Base-by-base conservation (phyloP, 2,888 invertebrate species). In the Parochlus steinenii region DNA sequence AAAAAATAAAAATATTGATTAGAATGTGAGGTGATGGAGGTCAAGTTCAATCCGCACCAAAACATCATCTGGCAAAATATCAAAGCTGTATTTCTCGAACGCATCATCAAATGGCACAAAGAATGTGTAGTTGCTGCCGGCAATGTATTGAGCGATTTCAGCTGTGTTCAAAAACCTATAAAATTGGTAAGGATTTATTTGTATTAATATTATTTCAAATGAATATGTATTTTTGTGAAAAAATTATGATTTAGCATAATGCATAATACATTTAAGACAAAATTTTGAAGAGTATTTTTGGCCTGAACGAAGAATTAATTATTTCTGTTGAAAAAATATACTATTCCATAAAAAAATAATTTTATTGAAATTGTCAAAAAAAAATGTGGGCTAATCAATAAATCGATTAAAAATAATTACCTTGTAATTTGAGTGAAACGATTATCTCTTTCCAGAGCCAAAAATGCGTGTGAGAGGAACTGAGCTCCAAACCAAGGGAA, bases 61-160 rank as follows among this genome's bases (percentile, higher is more conserved):
- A 31, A 53, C 48, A 50, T 68, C 66, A 46, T 71, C 70, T 7
- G 68, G 64, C 47, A 69, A 62, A 42, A 60, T 56, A 45, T 65
- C 66, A 40, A 68, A 58, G 8, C 71, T 70, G n/a, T 70, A 50
- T 42, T 63, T 60, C 43, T 67, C 64, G 48, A 77, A 75, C 2
- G 75, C 76, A 22, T 61, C 62, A 52, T 77, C 74, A 6, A 64
- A 69, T 6, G 76, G 77, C 31, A 75, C 76, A 51, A 77, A 73
- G 48, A 77, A 68, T 2, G 77, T 76, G 51, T 72, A 72, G 40
- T 69, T 70, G 12, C 69, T 65, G n/a, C 69, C 70, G 16, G 69
- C 66, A 30, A 71, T 64, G 43, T 66, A 65, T 4, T 67, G 68
- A 2, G 69, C 70, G 33, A 71, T 59, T 49, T 71, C 70, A 2